These are phyloP conservation scores for Sthenelais limicola DNA, from an alignment of 2,888 invertebrate species.

Conservation along the genomic window DNA sequence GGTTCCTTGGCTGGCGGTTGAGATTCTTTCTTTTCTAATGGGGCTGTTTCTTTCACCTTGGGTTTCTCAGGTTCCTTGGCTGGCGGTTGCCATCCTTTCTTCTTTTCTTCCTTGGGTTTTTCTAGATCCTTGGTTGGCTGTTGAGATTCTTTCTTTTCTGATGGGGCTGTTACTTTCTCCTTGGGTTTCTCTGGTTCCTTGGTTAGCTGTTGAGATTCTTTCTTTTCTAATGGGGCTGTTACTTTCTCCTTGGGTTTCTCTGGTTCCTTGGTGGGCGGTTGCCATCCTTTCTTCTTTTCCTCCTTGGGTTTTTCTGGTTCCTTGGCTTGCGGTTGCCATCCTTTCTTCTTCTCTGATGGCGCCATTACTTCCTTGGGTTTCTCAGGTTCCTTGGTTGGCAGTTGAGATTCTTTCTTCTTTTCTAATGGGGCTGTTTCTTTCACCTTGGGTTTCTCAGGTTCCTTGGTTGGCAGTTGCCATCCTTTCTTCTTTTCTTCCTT, in stretches of 20 bases:
- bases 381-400: too few relatives aligned
- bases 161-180: neutral
- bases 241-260: neutral
- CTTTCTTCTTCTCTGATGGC: too few relatives aligned
- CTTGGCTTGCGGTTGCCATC: too few relatives aligned
- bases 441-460: neutral
- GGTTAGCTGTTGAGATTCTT: neutral
- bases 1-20: too few relatives aligned
- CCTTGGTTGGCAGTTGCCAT: neutral
- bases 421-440: neutral
- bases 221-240: neutral
- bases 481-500: slow-evolving; percentile 7
- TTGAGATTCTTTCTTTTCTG: neutral
- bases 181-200: neutral
- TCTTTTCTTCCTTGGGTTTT: slow-evolving; percentile 1
- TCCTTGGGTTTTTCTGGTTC: too few relatives aligned
- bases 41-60: neutral
- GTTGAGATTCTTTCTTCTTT: too few relatives aligned
- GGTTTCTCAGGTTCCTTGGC: neutral
- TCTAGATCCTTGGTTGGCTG: neutral
- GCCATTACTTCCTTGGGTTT: too few relatives aligned
- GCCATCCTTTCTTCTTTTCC: too few relatives aligned
- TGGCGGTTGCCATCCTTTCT: slow-evolving; percentile 6
- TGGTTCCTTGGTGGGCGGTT: neutral
- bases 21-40: too few relatives aligned